Percentiles rank a stretch among this genome's conserved stretches.
Evolutionary conservation across 2,888 invertebrate species (phyloP).

Genomic region (Graphium colonna): DNA sequence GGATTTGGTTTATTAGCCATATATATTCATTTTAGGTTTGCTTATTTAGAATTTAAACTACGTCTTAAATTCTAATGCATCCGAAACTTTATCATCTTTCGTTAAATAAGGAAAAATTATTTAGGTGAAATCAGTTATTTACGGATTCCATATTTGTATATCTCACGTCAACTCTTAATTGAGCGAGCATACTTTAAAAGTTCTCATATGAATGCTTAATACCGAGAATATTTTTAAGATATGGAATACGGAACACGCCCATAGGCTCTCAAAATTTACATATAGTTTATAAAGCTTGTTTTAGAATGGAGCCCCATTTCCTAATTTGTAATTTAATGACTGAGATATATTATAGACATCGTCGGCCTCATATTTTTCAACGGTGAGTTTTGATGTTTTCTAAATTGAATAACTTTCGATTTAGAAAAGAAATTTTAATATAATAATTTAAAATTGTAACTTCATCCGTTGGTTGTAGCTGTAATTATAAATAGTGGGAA

Average conservation of each 20-base stretch:
- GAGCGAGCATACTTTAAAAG: not conserved
- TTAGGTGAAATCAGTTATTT: too few species aligned
- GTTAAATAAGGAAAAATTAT: too few species aligned
- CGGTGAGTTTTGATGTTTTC: not conserved
- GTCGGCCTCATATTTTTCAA: not conserved
- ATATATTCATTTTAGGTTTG: too few species aligned
- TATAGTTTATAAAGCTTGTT: not conserved
- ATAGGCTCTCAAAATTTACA: not conserved
- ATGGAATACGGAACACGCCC: not conserved
- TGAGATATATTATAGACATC: slow-evolving; percentile 1
- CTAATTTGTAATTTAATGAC: not conserved
- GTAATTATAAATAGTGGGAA: too few species aligned
- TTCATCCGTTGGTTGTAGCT: too few species aligned
- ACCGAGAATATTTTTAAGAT: not conserved
- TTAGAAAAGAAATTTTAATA: not conserved
- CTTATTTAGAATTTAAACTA: too few species aligned
- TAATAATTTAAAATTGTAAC: too few species aligned
- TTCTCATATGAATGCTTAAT: not conserved
- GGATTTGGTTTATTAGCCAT: too few species aligned
- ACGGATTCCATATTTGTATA: too few species aligned
- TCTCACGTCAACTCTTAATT: too few species aligned
- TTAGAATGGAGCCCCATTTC: slow-evolving; percentile 2
- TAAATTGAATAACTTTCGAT: not conserved
- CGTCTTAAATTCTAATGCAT: too few species aligned
- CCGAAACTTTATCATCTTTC: too few species aligned